Evolutionary conservation across 2,113 vertebrate species (phyloP).

Genomic region (Ptilorrhoa leucosticta): DNA sequence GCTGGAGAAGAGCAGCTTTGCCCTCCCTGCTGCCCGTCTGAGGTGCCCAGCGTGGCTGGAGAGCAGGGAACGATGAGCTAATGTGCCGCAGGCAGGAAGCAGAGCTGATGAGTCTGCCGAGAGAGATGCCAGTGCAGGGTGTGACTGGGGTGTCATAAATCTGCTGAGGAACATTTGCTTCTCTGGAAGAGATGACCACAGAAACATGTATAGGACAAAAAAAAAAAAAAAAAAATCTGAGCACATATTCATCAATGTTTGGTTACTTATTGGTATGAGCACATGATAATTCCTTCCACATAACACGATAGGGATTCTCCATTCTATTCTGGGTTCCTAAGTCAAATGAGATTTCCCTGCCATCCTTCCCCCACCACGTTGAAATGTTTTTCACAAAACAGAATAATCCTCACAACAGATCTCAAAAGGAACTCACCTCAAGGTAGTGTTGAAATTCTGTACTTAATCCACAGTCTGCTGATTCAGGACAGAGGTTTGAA

Average conservation of each 20-base stretch:
- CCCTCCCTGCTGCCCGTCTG: not conserved
- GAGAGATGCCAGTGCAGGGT: not conserved
- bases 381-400: not conserved
- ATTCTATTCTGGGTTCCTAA: not conserved
- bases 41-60: not conserved
- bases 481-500: not conserved
- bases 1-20: not conserved
- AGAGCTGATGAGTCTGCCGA: not conserved
- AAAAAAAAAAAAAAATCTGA: not conserved
- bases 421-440: not conserved
- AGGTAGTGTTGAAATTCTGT: not conserved
- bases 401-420: not conserved
- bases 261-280: not conserved
- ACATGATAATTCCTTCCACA: not conserved
- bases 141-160: not conserved
- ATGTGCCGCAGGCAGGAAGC: conserved; percentile 27
- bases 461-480: not conserved
- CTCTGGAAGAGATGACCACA: not conserved
- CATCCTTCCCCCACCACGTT: not conserved
- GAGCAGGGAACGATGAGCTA: conserved; percentile 19
- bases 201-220: not conserved
- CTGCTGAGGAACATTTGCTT: not conserved
- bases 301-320: not conserved
- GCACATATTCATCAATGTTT: not conserved
- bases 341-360: not conserved